A percentile compares a stretch with the other conserved stretches of the same genome.
Conservation (phyloP, 2,113 vertebrate genomes). For the Apodemus speciosus region DNA sequence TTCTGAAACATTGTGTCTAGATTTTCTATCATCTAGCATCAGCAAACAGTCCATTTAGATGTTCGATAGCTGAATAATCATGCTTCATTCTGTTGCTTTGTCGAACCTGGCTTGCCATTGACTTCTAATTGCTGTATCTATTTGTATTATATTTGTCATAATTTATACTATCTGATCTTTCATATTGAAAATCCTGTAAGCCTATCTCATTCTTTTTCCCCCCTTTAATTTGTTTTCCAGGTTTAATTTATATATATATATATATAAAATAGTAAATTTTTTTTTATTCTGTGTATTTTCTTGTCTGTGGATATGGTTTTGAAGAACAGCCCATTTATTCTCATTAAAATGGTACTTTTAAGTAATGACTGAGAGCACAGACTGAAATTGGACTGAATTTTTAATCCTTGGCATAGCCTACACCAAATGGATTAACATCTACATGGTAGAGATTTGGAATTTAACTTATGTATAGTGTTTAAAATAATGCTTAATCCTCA, state of each 20-base stretch:
- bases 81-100: neutral
- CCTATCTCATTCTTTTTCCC: neutral
- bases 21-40: neutral
- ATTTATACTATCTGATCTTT: neutral
- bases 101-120: neutral
- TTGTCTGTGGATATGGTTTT: neutral
- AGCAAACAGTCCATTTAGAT: neutral
- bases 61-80: conserved; percentile 3
- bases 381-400: conserved; percentile 29
- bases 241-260: neutral
- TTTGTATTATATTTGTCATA: neutral
- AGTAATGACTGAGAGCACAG: neutral
- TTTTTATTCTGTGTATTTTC: neutral
- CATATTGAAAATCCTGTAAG: neutral
- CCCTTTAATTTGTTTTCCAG: neutral
- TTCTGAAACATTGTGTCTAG: neutral
- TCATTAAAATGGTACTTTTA: conserved; percentile 9
- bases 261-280: neutral
- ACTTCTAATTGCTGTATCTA: neutral
- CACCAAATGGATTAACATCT: neutral
- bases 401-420: neutral
- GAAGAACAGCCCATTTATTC: neutral
- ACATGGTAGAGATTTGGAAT: neutral
- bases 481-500: neutral
- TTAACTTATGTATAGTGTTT: neutral